Evolutionary conservation across 2,888 invertebrate genomes (phyloP), one percentile per base, ranked within the genome.

Genomic region (Scaptomyza flava): DNA sequence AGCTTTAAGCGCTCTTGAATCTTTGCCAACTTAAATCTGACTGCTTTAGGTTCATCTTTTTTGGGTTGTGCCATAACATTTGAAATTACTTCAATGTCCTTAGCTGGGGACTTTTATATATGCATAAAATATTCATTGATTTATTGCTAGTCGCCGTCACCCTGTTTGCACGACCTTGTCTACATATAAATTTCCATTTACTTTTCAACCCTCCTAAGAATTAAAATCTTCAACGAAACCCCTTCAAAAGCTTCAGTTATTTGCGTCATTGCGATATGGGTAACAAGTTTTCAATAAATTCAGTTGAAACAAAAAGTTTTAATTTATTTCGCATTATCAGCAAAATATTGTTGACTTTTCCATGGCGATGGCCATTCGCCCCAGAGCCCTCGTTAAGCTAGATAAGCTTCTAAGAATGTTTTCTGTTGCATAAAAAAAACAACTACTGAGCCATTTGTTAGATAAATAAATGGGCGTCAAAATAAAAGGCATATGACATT

Each of bases 321-420:
- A 7, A 7, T 43, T 62, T 8, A 30, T 69, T 45, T 38, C 61
- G 85, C 64, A 42, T 53, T 84, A 84, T 87, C 87, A 87, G 79
- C 70, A 41, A 41, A 27, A 51, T 53, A 62, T 45, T 48, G 31
- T 58, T 53, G 66, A 59, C 56, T 77, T 60, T 68, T 36, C 30
- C 27, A 5, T 46, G 11, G n/a, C 11, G 45, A 36, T 45, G 33
- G 41, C 27, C 36, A 14, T 14, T 14, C 14, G 30, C 53, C 34
- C 47, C n/a, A 17, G 5, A 36, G 2, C n/a, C 8, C 1, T 11
- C 34, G 30, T 36, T 38, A 30, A 34, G 14, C 30, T 12, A 56
- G 86, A 83, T 86, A 79, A 76, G 87, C 60, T 48, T 33, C 38
- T 47, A 59, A 67, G 46, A 52, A 52, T 69, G 57, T 67, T 57